phyloP scores from a whole-genome alignment of 2,797 vertebrate genomes.

The Sus cebifrons region DNA sequence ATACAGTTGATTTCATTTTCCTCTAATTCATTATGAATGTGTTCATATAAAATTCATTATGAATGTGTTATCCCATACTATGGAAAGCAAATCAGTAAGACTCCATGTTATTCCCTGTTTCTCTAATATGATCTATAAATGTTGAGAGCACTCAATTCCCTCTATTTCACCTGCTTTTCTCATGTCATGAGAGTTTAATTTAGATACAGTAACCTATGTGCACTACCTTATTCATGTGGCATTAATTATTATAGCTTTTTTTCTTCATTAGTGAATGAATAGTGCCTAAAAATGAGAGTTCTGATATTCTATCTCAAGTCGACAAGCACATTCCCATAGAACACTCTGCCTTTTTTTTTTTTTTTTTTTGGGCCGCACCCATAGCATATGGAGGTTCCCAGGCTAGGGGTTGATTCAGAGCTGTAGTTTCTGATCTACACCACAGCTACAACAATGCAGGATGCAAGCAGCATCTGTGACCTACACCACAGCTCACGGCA shows the following conservation, averaged over 20 bases:
- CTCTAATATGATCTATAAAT: background rate
- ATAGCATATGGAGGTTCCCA: too few relatives aligned
- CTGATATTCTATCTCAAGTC: background rate
- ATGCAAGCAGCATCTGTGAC: too few relatives aligned
- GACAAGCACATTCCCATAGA: constrained; percentile 70
- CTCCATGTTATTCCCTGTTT: background rate
- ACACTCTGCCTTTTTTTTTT: background rate
- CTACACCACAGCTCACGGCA: too few relatives aligned
- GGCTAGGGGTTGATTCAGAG: too few relatives aligned
- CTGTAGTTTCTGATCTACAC: too few relatives aligned
- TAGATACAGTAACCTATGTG: background rate
- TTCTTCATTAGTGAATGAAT: background rate
- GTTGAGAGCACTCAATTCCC: background rate
- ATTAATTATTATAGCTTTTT: background rate
- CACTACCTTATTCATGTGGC: background rate
- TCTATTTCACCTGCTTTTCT: background rate
- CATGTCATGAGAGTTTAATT: background rate
- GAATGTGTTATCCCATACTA: background rate
- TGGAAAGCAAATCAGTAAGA: too few relatives aligned
- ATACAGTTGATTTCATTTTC: background rate
- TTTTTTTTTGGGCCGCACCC: too few relatives aligned
- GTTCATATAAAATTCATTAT: background rate
- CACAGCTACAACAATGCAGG: too few relatives aligned
- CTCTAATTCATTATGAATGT: background rate
- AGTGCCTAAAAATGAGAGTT: background rate